Base-by-base conservation (phyloP, 2,113 vertebrate genomes). In the Catagonus wagneri region DNA sequence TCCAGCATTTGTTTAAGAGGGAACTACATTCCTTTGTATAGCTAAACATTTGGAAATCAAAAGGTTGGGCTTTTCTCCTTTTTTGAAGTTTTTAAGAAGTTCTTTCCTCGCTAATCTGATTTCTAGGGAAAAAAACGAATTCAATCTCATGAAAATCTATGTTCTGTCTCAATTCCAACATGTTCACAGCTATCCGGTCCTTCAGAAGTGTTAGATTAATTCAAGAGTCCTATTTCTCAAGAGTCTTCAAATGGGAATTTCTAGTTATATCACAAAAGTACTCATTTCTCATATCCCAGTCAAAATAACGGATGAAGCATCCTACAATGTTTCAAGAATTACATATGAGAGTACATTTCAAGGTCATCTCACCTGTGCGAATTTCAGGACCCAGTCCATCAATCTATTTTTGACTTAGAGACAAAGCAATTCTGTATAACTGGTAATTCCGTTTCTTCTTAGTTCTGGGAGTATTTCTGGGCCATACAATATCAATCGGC, bases 131-230 rank as follows among this genome's bases (percentile, higher is more conserved):
- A 78, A 68, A 65, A 25, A 72, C 15, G n/a, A 13, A 16, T 2
- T 22, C 60, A 23, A 22, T 20, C 44, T 44, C 44, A 44, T 44
- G 44, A 44, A 44, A 95, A 66, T 29, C 74, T 36, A 54, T 60
- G 85, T n/a, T 80, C 72, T 80, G 85, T n/a, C 16, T 56, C 72
- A 58, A 39, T 54, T 68, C 75, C 10, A 86, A 76, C 36, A 52
- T 36, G 16, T 66, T 65, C 44, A 65, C 1, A 83, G 83, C 11
- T 29, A 58, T 66, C 3, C n/a, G 36, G 89, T 56, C 84, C 83
- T 84, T 79, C 78, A 52, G 20, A 84, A 89, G n/a, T 93, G 60
- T 80, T 85, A 80, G n/a, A 80, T 95, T 93, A 61, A 80, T 81
- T 90, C 22, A 81, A 63, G 32, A 94, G 60, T 83, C 75, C 69